Percentiles rank a stretch among this genome's conserved stretches.
These are phyloP conservation scores for Corythornis madagascariensis DNA, from an alignment of 2,113 vertebrate genomes.

Conservation along the genomic window DNA sequence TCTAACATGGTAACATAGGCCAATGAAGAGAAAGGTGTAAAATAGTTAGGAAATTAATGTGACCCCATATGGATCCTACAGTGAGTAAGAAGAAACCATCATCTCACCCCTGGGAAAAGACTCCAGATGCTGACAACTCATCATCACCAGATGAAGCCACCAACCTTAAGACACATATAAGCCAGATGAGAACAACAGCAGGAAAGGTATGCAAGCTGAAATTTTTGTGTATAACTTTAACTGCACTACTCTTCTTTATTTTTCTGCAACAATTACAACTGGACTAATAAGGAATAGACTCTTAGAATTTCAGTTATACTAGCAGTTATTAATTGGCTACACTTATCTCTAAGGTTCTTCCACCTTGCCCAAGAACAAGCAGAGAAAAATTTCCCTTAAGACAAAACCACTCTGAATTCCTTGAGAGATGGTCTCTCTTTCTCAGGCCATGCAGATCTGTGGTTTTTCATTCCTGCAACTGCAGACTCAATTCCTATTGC, in stretches of 20 bases:
- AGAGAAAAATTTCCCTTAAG: background rate
- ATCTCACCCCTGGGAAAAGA: background rate
- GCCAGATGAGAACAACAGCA: background rate
- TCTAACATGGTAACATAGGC: background rate
- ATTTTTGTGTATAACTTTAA: background rate
- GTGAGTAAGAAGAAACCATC: background rate
- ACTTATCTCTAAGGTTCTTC: background rate
- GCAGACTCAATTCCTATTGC: background rate
- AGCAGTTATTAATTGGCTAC: background rate
- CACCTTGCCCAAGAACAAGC: background rate
- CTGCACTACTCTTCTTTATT: background rate
- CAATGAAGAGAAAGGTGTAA: background rate
- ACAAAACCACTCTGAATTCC: background rate
- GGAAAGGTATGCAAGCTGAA: background rate
- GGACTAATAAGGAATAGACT: background rate
- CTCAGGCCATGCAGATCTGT: background rate
- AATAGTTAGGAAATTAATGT: background rate
- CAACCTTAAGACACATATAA: background rate
- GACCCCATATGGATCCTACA: background rate
- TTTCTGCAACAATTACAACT: background rate
- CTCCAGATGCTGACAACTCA: background rate
- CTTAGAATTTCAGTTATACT: background rate
- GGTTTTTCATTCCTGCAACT: background rate
- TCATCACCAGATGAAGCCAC: background rate
- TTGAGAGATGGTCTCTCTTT: background rate